Evolutionary conservation across 2,888 invertebrate genomes (phyloP).

Genomic region (Leptinotarsa juncta): DNA sequence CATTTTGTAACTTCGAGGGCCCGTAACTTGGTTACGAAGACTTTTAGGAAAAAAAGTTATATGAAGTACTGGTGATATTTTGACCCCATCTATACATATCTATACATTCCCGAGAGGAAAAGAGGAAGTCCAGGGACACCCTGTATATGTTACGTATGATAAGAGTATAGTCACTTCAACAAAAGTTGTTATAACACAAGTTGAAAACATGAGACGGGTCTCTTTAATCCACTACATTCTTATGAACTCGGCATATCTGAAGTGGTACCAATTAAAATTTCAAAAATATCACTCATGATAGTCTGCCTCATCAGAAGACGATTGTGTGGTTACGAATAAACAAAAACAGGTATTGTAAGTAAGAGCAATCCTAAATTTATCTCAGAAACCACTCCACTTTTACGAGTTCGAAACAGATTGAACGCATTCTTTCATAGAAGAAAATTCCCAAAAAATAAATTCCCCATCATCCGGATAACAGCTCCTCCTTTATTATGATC

Average conservation of each 20-base stretch:
- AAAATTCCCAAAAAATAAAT: slow-evolving; percentile 9
- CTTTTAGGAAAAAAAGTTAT: no score
- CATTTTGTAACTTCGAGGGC: no score
- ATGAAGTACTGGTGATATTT: no score
- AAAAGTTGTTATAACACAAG: not conserved
- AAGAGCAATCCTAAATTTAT: slow-evolving; percentile 1
- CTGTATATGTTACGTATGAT: no score
- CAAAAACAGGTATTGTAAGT: not conserved
- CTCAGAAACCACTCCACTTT: slow-evolving; percentile 2
- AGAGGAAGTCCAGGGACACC: no score
- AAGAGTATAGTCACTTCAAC: no score
- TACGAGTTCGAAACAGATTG: not conserved
- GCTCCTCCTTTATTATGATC: slow-evolving; percentile 22
- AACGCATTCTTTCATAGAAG: slow-evolving; percentile 7
- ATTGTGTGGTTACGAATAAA: not conserved
- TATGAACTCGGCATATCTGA: slow-evolving; percentile 1
- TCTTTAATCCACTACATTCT: not conserved
- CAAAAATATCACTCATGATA: not conserved
- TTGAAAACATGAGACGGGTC: not conserved
- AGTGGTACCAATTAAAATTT: not conserved
- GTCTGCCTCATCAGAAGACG: not conserved
- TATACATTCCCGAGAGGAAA: no score
- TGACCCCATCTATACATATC: no score
- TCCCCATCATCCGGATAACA: slow-evolving; percentile 6
- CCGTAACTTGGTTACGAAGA: no score